A percentile compares a stretch with the other conserved stretches of the same genome.
Evolutionary conservation across 2,888 invertebrate genomes (phyloP).

Genomic region (Dichetophora obliterata): DNA sequence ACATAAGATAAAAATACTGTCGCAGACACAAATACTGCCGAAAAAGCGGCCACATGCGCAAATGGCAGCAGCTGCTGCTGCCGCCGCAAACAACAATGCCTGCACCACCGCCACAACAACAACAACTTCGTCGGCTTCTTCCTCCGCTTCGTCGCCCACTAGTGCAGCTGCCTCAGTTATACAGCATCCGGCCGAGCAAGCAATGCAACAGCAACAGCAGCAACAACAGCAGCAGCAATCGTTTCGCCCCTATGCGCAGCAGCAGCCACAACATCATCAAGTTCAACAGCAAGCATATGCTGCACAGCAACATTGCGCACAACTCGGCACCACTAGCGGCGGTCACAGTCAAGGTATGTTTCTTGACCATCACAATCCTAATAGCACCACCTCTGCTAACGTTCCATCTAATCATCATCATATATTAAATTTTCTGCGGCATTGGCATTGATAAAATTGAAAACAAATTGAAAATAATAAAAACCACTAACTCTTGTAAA

Average conservation of each 20-base stretch:
- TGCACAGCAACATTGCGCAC: slow-evolving; percentile 61
- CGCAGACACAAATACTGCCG: slow-evolving; percentile 68
- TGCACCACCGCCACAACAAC: slow-evolving; percentile 56
- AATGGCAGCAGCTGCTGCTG: slow-evolving; percentile 67
- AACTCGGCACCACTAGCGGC: slow-evolving; percentile 53
- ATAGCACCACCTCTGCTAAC: slow-evolving; percentile 62
- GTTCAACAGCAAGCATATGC: slow-evolving; percentile 52
- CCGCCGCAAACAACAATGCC: slow-evolving; percentile 53
- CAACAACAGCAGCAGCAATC: slow-evolving; percentile 50
- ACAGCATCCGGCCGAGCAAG: slow-evolving; percentile 46
- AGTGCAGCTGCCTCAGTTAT: slow-evolving; percentile 58
- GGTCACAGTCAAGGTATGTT: slow-evolving; percentile 67
- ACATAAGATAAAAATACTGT: slow-evolving; percentile 68
- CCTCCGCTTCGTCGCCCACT: slow-evolving; percentile 37
- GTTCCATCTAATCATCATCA: slow-evolving; percentile 66
- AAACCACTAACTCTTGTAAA: slow-evolving; percentile 31
- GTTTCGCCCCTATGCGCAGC: slow-evolving; percentile 64
- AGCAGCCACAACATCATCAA: slow-evolving; percentile 57
- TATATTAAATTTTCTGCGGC: slow-evolving; percentile 66
- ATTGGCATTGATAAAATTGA: slow-evolving; percentile 59
- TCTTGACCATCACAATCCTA: slow-evolving; percentile 67
- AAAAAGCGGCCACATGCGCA: slow-evolving; percentile 69
- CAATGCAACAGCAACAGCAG: slow-evolving; percentile 37
- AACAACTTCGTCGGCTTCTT: slow-evolving; percentile 62
- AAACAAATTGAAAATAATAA: slow-evolving; percentile 10